A percentile compares a stretch with the other conserved stretches of the same genome.
Evolutionary conservation across 2,888 invertebrate genomes (phyloP).

Genomic region (Epinotia brunnichana): DNA sequence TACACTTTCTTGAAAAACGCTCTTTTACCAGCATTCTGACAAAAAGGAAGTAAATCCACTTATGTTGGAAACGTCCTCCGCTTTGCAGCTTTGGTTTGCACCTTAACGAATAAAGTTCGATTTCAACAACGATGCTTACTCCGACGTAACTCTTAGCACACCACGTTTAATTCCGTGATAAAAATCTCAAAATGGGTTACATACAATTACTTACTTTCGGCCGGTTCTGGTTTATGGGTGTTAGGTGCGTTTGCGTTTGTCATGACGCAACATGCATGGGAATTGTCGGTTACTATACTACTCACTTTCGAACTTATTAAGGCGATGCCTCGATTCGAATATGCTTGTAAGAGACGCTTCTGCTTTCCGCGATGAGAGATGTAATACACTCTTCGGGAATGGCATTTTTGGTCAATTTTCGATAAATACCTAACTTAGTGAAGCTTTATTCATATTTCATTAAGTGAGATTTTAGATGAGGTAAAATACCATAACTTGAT

Average conservation of each 20-base stretch:
- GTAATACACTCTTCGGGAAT: too few species aligned
- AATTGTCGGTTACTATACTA: constrained; percentile 13
- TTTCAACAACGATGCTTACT: constrained; percentile 27
- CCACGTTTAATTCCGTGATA: constrained; percentile 61
- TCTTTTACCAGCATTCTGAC: not conserved
- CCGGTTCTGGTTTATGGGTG: constrained; percentile 58
- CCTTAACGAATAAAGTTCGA: constrained; percentile 21
- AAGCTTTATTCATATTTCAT: too few species aligned
- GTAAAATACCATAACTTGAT: too few species aligned
- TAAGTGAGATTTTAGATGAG: too few species aligned
- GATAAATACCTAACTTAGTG: too few species aligned
- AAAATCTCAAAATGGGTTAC: constrained; percentile 55
- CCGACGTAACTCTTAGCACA: constrained; percentile 46
- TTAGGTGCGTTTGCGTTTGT: constrained; percentile 51
- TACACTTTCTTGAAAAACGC: too few species aligned
- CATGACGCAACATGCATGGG: constrained; percentile 49
- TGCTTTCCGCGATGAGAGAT: too few species aligned
- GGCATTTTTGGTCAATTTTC: too few species aligned
- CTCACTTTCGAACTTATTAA: constrained; percentile 27
- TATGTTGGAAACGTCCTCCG: too few species aligned
- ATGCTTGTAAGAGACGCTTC: too few species aligned
- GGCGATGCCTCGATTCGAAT: constrained; percentile 1
- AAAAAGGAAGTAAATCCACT: too few species aligned
- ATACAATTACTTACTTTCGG: constrained; percentile 59
- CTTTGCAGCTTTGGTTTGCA: too few species aligned